A percentile compares a stretch with the other conserved stretches of the same genome.
Evolutionary conservation across 1,140 invertebrate species (phyloP).

Genomic region (Aricia agestis): DNA sequence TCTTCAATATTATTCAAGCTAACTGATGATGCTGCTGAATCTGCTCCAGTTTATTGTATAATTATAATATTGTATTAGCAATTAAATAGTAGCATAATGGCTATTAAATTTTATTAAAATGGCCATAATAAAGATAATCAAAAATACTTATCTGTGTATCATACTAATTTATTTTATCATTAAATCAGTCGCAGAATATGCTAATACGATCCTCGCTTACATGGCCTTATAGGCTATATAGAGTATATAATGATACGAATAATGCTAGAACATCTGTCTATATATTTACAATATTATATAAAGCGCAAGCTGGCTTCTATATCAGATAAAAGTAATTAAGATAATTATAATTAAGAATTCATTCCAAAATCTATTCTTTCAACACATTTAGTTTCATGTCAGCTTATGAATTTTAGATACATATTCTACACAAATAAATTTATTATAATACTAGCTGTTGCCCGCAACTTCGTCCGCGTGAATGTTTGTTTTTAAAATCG

Average conservation of each 20-base stretch:
- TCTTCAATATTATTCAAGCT: no score
- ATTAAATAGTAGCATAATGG: background rate
- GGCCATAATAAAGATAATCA: background rate
- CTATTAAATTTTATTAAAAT: background rate
- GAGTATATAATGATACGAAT: background rate
- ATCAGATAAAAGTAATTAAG: background rate
- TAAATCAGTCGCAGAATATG: background rate
- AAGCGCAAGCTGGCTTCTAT: background rate
- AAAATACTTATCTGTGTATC: background rate
- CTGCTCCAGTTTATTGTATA: conserved; percentile 20
- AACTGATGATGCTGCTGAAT: background rate
- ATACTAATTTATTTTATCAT: background rate
- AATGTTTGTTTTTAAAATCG: no score
- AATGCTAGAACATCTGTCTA: background rate
- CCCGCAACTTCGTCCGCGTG: no score
- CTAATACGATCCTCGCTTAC: background rate
- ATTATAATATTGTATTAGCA: background rate
- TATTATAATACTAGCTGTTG: background rate
- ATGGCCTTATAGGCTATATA: background rate
- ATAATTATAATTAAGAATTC: background rate
- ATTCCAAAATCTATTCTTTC: background rate
- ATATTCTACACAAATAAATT: background rate
- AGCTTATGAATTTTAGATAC: background rate
- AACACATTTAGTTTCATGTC: background rate
- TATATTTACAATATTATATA: background rate